Evolutionary conservation across 2,113 vertebrate species (phyloP), one percentile per base, ranked within the genome.

Genomic region (Takifugu bimaculatus): DNA sequence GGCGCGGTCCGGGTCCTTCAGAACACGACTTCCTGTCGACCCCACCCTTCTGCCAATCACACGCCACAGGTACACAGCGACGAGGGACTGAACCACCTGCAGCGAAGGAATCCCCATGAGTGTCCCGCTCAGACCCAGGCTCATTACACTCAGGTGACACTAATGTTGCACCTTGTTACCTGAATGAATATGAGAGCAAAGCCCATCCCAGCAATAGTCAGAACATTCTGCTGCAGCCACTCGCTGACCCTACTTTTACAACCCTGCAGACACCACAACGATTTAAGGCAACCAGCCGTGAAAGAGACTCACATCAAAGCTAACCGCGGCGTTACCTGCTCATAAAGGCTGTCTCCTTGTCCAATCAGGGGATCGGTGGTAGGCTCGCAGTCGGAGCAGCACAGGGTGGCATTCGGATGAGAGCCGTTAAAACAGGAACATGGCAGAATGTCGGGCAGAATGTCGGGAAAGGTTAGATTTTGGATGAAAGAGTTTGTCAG

Each of bases 381-480:
- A 5, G 2, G 10, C 2, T 6, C 4, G 10, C 53, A 11, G 3
- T 54, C 13, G 0, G 72, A 68, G 52, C 88, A 89, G 68, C 42
- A 74, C 2, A 51, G 15, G 0, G 44, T 77, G 27, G 74, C 70
- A 2, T 55, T 71, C 26, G 0, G 26, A 0, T 1, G 26, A 25
- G 0, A 57, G 0, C 2, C 43, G 2, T n/a, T 75, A 60, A 89
- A 90, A 58, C 89, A 90, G 42, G 88, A 89, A 66, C 89, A 91
- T 0, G 90, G 90, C 14, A 84, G 85, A 3, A 89, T 50, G 1
- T 43, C 44, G 0, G 90, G 90, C 14, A 84, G 85, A 3, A 89
- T 50, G 1, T 43, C 44, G 0, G 2, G 26, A 3, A 1, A 14
- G 25, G 70, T 67, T 53, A 65, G 48, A 3, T 3, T 57, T 48